Evolutionary conservation across 2,113 vertebrate genomes (phyloP).

Genomic region (Otocyon megalotis): DNA sequence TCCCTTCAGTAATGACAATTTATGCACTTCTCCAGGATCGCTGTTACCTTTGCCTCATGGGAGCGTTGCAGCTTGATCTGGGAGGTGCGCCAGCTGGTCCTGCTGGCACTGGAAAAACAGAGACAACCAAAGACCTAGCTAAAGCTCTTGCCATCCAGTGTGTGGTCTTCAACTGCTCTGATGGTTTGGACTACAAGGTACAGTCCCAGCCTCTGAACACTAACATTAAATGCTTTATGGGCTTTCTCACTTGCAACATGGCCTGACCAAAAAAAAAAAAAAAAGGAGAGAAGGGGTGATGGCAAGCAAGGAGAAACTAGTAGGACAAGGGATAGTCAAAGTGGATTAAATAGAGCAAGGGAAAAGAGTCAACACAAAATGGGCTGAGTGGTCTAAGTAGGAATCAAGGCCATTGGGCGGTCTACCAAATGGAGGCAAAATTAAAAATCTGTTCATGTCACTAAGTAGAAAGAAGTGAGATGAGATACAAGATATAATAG

Average conservation of each 20-base stretch:
- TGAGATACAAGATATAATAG: not conserved
- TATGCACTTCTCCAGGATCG: slow-evolving; percentile 87
- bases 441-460: not conserved
- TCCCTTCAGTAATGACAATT: not conserved
- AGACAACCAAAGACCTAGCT: slow-evolving; percentile 94
- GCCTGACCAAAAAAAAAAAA: not conserved
- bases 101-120: slow-evolving; percentile 94
- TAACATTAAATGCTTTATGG: not conserved
- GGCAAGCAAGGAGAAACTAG: not conserved
- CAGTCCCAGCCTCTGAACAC: not conserved
- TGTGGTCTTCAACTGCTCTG: slow-evolving; percentile 95
- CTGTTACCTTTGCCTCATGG: slow-evolving; percentile 94
- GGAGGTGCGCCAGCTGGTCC: slow-evolving; percentile 94
- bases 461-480: not conserved
- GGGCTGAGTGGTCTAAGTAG: not conserved
- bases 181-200: slow-evolving; percentile 95
- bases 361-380: not conserved
- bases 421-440: not conserved
- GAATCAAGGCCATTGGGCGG: not conserved
- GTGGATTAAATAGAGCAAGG: not conserved
- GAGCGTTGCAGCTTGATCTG: slow-evolving; percentile 93
- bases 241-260: not conserved
- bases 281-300: not conserved
- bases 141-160: slow-evolving; percentile 94
- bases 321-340: not conserved